phyloP scores from a whole-genome alignment of 2,797 vertebrate genomes.

The Pelodytes ibericus region DNA sequence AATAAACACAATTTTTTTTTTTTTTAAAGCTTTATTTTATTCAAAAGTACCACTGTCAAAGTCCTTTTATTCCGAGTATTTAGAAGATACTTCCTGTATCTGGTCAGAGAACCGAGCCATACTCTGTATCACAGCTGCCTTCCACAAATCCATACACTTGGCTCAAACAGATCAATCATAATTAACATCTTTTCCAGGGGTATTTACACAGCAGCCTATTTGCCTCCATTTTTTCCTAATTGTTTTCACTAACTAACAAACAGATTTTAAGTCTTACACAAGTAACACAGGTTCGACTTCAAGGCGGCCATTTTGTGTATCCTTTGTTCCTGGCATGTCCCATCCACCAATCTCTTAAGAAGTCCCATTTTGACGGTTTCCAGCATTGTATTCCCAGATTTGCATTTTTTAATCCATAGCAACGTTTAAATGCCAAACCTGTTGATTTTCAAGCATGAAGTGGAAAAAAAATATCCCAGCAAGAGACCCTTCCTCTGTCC shows the following conservation, averaged over 20 bases:
- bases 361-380: no score
- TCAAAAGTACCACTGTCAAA: slow-evolving; percentile 41
- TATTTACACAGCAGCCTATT: not conserved
- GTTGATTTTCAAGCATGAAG: not conserved
- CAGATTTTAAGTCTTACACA: slow-evolving; percentile 9
- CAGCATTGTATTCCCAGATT: slow-evolving; percentile 5
- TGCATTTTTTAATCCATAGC: slow-evolving; percentile 2
- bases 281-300: not conserved
- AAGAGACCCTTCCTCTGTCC: not conserved
- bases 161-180: slow-evolving; percentile 19
- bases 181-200: not conserved
- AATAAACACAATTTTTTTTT: no score
- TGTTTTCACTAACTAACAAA: slow-evolving; percentile 8
- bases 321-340: no score
- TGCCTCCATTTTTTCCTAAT: not conserved
- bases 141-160: slow-evolving; percentile 6
- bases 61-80: slow-evolving; percentile 17
- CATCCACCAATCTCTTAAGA: no score
- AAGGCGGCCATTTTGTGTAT: slow-evolving; percentile 21
- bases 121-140: not conserved
- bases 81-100: slow-evolving; percentile 4
- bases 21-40: slow-evolving; percentile 44
- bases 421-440: not conserved
- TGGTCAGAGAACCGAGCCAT: not conserved
- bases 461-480: not conserved